phyloP scores from a whole-genome alignment of 2,888 invertebrate genomes.

The Lycaena phlaeas region DNA sequence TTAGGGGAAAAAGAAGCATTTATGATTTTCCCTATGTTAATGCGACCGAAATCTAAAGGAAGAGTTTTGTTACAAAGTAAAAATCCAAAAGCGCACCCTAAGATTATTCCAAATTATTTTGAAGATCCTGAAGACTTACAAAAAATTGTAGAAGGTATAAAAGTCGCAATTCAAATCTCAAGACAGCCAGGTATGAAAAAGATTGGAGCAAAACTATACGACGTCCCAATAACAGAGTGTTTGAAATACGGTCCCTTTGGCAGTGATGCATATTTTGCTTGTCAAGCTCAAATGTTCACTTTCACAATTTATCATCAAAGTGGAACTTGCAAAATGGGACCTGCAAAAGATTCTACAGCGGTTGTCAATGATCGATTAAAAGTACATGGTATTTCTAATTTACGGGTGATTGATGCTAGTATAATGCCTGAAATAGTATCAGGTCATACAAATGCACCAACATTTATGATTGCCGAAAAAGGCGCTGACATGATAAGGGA shows the following conservation, averaged over 20 bases:
- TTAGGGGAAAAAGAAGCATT: slow-evolving; percentile 52
- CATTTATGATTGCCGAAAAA: slow-evolving; percentile 88
- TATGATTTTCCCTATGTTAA: slow-evolving; percentile 78
- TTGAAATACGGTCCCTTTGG: slow-evolving; percentile 66
- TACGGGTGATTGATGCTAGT: slow-evolving; percentile 85
- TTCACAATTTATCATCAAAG: slow-evolving; percentile 81
- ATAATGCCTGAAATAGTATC: slow-evolving; percentile 85
- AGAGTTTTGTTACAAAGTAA: slow-evolving; percentile 77
- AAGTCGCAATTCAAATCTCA: slow-evolving; percentile 71
- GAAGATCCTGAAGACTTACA: slow-evolving; percentile 74
- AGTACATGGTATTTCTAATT: slow-evolving; percentile 77
- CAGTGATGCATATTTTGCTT: slow-evolving; percentile 80
- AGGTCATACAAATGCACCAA: slow-evolving; percentile 84
- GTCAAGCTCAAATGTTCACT: slow-evolving; percentile 77
- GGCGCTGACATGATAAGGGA: slow-evolving; percentile 80
- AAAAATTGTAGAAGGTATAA: slow-evolving; percentile 77
- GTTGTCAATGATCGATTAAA: slow-evolving; percentile 77
- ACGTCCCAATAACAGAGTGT: slow-evolving; percentile 75
- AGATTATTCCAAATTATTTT: slow-evolving; percentile 87
- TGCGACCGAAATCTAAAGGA: slow-evolving; percentile 82
- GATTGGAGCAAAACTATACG: slow-evolving; percentile 73
- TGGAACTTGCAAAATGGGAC: slow-evolving; percentile 79
- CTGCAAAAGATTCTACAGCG: slow-evolving; percentile 63
- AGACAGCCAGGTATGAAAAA: slow-evolving; percentile 72
- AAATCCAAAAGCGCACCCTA: slow-evolving; percentile 80